A percentile compares a stretch with the other conserved stretches of the same genome.
phyloP scores from a whole-genome alignment of 2,113 vertebrate genomes.

The Macquaria ambigua region DNA sequence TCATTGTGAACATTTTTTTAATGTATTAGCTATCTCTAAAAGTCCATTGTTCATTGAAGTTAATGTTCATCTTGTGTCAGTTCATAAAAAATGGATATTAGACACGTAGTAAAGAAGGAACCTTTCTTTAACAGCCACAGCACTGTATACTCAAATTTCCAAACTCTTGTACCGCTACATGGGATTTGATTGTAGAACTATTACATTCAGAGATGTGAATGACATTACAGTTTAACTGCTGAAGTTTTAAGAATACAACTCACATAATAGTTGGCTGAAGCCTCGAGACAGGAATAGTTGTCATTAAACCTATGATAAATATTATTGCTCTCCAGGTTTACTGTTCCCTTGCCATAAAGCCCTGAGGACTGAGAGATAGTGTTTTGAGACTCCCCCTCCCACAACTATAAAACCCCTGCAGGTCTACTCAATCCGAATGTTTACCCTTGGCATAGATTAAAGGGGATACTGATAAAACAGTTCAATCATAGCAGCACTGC shows the following conservation, averaged over 20 bases:
- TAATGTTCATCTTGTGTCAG: not conserved
- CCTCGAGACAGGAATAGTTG: conserved; percentile 18
- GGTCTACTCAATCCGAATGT: conserved; percentile 26
- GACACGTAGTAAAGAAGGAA: not conserved
- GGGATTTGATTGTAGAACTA: not conserved
- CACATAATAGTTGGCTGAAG: not conserved
- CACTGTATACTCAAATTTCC: not conserved
- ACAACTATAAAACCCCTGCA: conserved; percentile 45
- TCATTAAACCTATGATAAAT: conserved; percentile 55
- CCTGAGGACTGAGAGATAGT: conserved; percentile 34
- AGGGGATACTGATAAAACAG: conserved; percentile 64
- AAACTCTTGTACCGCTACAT: not conserved
- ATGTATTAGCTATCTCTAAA: not conserved
- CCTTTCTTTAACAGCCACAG: not conserved
- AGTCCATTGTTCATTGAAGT: not conserved
- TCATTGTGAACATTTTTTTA: not conserved
- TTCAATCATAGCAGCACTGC: conserved; percentile 63
- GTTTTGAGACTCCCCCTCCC: conserved; percentile 21
- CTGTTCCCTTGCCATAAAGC: conserved; percentile 47
- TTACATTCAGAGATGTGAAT: not conserved
- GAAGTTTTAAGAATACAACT: not conserved
- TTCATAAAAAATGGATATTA: not conserved
- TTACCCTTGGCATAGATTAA: conserved; percentile 59
- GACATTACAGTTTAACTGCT: not conserved
- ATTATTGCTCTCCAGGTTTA: conserved; percentile 54